Percentiles rank a stretch among this genome's conserved stretches.
Conservation (phyloP, 2,113 vertebrate species). For the Pogonocichla stellata region DNA sequence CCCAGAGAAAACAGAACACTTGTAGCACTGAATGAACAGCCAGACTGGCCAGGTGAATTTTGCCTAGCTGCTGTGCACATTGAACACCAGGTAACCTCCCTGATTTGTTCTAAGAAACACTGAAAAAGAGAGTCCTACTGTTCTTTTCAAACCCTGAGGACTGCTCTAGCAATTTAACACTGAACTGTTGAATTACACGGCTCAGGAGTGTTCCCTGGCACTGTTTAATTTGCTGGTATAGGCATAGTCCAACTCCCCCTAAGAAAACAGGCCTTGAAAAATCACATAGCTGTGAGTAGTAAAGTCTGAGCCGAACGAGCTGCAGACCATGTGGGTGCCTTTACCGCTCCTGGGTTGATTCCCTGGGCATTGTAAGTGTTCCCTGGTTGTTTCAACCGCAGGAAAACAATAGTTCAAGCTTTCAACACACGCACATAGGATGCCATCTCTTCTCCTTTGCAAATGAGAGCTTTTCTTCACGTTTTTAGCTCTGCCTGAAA, state of each 20-base stretch:
- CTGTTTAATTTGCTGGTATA: neutral
- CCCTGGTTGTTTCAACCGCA: neutral
- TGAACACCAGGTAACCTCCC: neutral
- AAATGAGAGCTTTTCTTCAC: neutral
- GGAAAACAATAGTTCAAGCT: neutral
- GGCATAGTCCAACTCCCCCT: neutral
- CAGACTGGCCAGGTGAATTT: neutral
- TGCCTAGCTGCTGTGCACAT: neutral
- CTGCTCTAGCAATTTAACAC: neutral
- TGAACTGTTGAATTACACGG: neutral
- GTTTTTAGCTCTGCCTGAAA: neutral
- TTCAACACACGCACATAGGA: rapidly evolving
- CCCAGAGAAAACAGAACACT: neutral
- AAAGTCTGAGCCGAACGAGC: neutral
- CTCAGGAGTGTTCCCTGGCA: neutral
- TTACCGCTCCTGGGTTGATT: neutral
- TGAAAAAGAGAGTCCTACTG: neutral
- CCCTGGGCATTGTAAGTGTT: neutral
- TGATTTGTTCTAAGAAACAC: neutral
- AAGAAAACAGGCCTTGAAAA: neutral
- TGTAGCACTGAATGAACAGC: neutral
- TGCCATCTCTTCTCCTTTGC: neutral
- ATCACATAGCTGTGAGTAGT: neutral
- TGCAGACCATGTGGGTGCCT: neutral
- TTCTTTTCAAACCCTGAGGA: neutral